A percentile compares a stretch with the other conserved stretches of the same genome.
These are phyloP conservation scores for Pterocles gutturalis DNA, from an alignment of 2,113 vertebrate species.

Conservation along the genomic window DNA sequence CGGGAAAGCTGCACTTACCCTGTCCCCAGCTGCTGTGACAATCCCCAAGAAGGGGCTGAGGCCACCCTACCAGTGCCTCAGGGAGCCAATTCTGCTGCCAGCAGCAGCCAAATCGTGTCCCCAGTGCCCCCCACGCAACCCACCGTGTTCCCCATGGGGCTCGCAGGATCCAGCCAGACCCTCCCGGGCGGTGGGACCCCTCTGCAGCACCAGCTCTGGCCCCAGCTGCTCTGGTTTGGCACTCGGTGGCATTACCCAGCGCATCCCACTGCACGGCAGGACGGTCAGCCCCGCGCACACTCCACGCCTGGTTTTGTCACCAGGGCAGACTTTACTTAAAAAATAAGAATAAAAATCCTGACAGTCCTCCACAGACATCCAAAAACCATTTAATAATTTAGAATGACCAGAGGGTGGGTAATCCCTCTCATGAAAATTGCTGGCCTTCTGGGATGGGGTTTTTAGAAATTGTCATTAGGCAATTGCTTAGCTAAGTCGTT, in stretches of 20 bases:
- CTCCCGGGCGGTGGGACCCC: not conserved
- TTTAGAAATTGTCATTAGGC: not conserved
- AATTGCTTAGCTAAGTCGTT: not conserved
- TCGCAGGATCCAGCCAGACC: accelerated
- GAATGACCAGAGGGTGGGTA: not conserved
- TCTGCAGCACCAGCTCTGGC: accelerated
- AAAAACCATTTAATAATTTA: accelerated
- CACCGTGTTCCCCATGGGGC: accelerated
- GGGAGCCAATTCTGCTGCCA: accelerated
- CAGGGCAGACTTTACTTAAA: not conserved
- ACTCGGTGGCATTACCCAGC: accelerated
- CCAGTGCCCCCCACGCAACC: accelerated
- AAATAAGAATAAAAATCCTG: not conserved
- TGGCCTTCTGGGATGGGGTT: not conserved
- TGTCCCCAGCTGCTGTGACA: accelerated
- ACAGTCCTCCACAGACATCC: accelerated
- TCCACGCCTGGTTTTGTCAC: not conserved
- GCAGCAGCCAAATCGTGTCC: accelerated
- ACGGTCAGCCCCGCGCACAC: accelerated
- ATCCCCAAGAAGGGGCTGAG: not conserved
- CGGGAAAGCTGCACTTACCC: not conserved
- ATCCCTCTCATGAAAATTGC: not conserved
- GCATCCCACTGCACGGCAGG: accelerated
- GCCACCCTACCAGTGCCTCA: not conserved
- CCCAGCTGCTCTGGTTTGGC: accelerated